Conservation (phyloP, 2,113 vertebrate genomes). For the Sturnira hondurensis region DNA sequence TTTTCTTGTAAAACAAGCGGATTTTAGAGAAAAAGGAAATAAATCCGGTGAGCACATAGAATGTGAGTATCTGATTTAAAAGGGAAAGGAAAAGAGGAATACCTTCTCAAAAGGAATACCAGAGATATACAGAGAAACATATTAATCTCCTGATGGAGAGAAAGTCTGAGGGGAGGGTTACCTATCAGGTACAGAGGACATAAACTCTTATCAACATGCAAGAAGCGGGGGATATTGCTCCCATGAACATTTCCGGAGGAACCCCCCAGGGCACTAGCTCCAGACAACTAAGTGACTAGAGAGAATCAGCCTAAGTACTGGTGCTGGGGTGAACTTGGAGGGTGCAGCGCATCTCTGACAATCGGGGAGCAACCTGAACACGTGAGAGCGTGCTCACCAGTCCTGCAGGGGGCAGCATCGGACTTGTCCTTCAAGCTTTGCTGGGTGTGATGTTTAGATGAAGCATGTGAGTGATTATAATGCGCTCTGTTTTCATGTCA, state of each 20-base stretch:
- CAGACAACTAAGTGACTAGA: neutral
- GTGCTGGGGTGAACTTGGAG: neutral
- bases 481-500: neutral
- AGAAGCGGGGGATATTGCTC: neutral
- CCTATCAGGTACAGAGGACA: neutral
- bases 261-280: neutral
- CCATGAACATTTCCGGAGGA: neutral
- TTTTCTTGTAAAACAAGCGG: neutral
- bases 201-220: neutral
- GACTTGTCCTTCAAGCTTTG: neutral
- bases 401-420: too few species aligned
- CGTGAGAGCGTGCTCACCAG: neutral
- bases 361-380: fast-evolving
- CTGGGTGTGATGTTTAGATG: neutral
- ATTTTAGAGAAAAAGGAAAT: neutral
- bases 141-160: neutral
- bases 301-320: neutral
- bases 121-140: neutral
- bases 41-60: neutral
- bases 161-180: neutral
- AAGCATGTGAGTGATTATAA: neutral
- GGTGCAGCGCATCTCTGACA: neutral
- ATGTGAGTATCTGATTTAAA: neutral
- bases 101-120: neutral
- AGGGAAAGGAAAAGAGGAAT: neutral